Percentiles rank a stretch among this genome's conserved stretches.
phyloP scores from a whole-genome alignment of 2,113 vertebrate genomes.

The Anser brachyrhynchus region DNA sequence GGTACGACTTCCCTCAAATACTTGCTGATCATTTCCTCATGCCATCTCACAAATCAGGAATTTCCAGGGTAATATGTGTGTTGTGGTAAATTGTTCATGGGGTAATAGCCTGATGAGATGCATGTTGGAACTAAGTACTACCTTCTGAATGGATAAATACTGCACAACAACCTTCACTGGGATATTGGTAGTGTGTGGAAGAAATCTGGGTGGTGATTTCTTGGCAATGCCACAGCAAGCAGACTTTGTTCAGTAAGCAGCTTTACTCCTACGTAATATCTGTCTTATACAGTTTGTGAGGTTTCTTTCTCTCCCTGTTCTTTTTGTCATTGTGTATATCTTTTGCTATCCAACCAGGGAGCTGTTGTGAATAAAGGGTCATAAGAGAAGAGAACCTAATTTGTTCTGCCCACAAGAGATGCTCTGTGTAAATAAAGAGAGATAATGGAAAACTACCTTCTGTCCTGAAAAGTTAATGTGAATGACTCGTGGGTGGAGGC shows the following conservation, averaged over 20 bases:
- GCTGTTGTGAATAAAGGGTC: constrained; percentile 42
- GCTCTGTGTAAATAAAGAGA: constrained; percentile 48
- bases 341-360: neutral
- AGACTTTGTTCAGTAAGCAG: neutral
- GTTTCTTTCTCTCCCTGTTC: neutral
- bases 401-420: constrained; percentile 44
- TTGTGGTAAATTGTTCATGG: neutral
- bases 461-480: constrained; percentile 44
- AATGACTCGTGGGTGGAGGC: constrained; percentile 2
- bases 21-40: neutral
- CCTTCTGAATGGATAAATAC: neutral
- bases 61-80: neutral
- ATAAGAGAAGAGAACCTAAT: constrained; percentile 38
- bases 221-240: neutral
- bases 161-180: neutral
- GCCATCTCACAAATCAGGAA: fast-evolving
- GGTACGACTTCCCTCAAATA: neutral
- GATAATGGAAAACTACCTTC: constrained; percentile 54
- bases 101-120: fast-evolving
- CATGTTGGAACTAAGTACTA: neutral
- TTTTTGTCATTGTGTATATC: constrained; percentile 27
- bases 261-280: neutral
- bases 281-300: neutral
- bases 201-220: neutral
- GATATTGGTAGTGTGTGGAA: neutral